Base-by-base conservation (phyloP, 2,113 vertebrate genomes). In the Cercocebus atys region DNA sequence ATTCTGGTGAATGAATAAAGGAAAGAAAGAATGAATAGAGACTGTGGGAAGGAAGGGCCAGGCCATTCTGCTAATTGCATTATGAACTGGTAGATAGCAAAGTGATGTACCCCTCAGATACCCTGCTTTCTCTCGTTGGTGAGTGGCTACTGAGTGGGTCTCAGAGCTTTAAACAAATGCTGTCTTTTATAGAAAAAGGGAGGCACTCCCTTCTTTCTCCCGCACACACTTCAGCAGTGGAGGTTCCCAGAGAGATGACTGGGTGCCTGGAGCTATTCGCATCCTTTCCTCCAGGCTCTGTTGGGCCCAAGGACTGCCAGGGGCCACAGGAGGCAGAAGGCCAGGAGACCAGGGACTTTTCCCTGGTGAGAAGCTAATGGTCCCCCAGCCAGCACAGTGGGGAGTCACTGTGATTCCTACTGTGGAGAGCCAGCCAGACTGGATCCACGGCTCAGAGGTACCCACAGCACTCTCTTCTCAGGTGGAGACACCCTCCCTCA, bases 1-100 rank as follows among this genome's bases (percentile, higher is more conserved):
- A 86, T 91, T 88, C 93, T 94, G 45, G 82, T 84, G 93, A 97
- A 95, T 92, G 86, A 88, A 89, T 88, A 95, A 64, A 94, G 57
- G 75, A 59, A 70, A 84, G 92, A 61, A 90, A 82, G 92, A 78
- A 89, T 90, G 79, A 96, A 92, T 86, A 92, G 92, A 87, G 87
- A 47, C 82, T 57, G 72, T 89, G 89, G 91, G 70, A 95, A 78
- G 88, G 91, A 95, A 78, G 88, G 91, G 93, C 66, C 66, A 55
- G 68, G 79, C 23, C 78, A 13, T 55, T 80, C 35, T 83, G 89
- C 90, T 81, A 89, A 87, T 70, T 70, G 83, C 79, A 92, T 86
- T 83, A 70, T 83, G 68, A 93, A 57, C 78, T 64, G 38, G 72
- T 66, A 72, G 93, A 73, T 18, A 91, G 89, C 52, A 12, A 57